Conservation (phyloP, 2,113 vertebrate species). For the Hemibagrus wyckioides region DNA sequence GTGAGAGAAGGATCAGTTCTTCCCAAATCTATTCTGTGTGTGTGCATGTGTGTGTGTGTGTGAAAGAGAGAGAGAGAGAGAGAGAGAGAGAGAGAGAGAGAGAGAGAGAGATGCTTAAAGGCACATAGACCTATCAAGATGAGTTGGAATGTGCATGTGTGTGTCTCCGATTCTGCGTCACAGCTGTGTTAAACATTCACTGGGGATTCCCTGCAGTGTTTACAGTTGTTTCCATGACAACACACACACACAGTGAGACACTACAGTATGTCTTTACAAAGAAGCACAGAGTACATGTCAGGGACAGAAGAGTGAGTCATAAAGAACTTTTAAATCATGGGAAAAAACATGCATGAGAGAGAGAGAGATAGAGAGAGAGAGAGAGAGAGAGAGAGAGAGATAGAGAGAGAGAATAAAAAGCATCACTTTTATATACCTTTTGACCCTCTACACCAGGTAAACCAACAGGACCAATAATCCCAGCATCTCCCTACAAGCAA, state of each 20-base stretch:
- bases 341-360: neutral
- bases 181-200: slow-evolving; percentile 20
- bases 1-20: too few relatives aligned
- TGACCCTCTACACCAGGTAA: slow-evolving; percentile 81
- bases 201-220: slow-evolving; percentile 46
- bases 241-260: slow-evolving; percentile 28
- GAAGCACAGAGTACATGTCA: neutral
- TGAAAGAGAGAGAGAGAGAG: neutral
- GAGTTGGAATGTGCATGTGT: slow-evolving; percentile 17
- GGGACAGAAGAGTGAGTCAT: neutral
- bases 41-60: too few relatives aligned
- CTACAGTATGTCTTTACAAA: neutral
- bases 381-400: neutral
- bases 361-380: neutral
- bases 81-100: neutral
- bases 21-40: too few relatives aligned
- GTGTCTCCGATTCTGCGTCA: slow-evolving; percentile 7
- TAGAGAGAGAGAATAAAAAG: neutral
- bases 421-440: slow-evolving; percentile 73
- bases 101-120: neutral
- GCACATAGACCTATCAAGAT: neutral
- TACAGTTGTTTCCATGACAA: slow-evolving; percentile 37
- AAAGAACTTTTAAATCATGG: neutral
- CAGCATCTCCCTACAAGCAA: slow-evolving; percentile 81
- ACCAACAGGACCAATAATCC: slow-evolving; percentile 83